Conservation (phyloP, 2,888 invertebrate genomes). For the Sminthurides aquaticus region DNA sequence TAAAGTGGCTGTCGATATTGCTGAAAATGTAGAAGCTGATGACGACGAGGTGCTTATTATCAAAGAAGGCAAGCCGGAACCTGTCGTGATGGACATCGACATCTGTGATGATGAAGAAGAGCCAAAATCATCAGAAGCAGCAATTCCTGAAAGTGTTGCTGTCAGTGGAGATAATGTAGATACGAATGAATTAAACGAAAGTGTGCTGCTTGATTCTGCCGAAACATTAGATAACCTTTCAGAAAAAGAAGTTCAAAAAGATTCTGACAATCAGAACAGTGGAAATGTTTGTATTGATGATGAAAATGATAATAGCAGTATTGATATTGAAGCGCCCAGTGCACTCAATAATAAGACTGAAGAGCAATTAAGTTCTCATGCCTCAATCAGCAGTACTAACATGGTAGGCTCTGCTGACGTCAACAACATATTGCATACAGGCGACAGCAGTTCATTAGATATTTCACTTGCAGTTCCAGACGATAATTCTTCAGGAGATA, state of each 20-base stretch:
- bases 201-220: constrained; percentile 1
- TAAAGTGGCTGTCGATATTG: constrained; percentile 34
- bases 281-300: constrained; percentile 16
- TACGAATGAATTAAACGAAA: constrained; percentile 1
- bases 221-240: background rate
- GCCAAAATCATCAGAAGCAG: constrained; percentile 8
- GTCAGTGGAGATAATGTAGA: constrained; percentile 3
- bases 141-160: constrained; percentile 22
- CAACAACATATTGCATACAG: background rate
- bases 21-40: constrained; percentile 20
- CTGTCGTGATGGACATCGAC: constrained; percentile 57
- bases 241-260: constrained; percentile 16
- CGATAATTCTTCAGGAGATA: background rate
- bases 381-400: background rate
- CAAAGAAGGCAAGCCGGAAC: constrained; percentile 41
- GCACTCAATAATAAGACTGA: constrained; percentile 24
- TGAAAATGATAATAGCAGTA: constrained; percentile 24
- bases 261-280: constrained; percentile 24
- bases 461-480: background rate
- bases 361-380: constrained; percentile 1
- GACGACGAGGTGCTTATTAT: constrained; percentile 42
- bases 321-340: constrained; percentile 16
- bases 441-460: background rate
- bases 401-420: background rate
- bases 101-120: constrained; percentile 57